Percentiles rank a stretch among this genome's conserved stretches.
These are phyloP conservation scores for Prosapia bicincta DNA, from an alignment of 2,888 invertebrate species.

Conservation along the genomic window DNA sequence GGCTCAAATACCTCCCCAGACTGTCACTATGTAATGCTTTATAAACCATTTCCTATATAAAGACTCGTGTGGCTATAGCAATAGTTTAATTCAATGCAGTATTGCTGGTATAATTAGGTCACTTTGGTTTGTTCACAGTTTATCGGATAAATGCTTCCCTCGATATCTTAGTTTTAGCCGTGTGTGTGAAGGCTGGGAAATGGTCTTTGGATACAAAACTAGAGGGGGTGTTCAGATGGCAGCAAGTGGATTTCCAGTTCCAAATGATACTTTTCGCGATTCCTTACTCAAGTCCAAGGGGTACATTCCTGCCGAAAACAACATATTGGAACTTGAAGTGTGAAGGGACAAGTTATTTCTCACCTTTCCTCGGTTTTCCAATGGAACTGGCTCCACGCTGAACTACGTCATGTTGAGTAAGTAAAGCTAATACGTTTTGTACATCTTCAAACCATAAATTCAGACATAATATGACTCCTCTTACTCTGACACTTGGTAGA, in stretches of 20 bases:
- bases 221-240: slow-evolving; percentile 65
- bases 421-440: too few relatives aligned
- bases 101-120: too few relatives aligned
- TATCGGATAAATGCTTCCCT: neutral
- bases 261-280: slow-evolving; percentile 41
- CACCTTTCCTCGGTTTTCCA: slow-evolving; percentile 72
- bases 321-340: slow-evolving; percentile 77
- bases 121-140: neutral
- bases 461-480: too few relatives aligned
- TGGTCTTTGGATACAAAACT: too few relatives aligned
- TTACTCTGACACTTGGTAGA: too few relatives aligned
- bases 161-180: neutral
- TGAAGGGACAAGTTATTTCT: slow-evolving; percentile 76
- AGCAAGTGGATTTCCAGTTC: slow-evolving; percentile 56
- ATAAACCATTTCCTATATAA: too few relatives aligned
- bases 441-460: too few relatives aligned
- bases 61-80: too few relatives aligned
- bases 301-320: slow-evolving; percentile 57
- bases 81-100: too few relatives aligned
- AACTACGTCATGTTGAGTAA: too few relatives aligned
- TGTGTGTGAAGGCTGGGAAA: neutral
- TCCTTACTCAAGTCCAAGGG: neutral
- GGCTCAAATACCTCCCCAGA: too few relatives aligned
- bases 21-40: too few relatives aligned
- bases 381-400: neutral